Evolutionary conservation across 2,888 invertebrate species (phyloP), one percentile per base, ranked within the genome.

Genomic region (Synergus umbraculus): DNA sequence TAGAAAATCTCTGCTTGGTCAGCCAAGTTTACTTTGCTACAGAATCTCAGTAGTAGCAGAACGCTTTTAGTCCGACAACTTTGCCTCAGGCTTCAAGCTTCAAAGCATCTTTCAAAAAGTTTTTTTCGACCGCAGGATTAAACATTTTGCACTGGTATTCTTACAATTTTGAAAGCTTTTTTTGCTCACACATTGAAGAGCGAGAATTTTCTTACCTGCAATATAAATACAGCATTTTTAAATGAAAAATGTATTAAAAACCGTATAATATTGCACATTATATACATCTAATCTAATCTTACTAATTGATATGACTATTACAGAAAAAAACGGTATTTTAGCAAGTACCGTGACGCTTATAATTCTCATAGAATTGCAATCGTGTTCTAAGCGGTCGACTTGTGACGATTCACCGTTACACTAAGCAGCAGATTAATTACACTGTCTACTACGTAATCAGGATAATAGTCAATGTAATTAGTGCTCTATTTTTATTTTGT

Each of bases 1-100:
- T 67, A 43, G 44, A 67, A 43, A 67, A 43, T 43, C 44, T 1
- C 22, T 2, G 60, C 60, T 29, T 60, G 60, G 60, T 60, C 60
- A 60, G 60, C 10, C 60, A 60, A 60, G 22, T 60, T 60, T 60
- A 22, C 60, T 29, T 22, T 46, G 10, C 41, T 73, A 54, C 54
- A 54, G 37, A 73, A 73, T 73, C 22, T 46, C 54, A 73, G 73
- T 73, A 73, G 73, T 73, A 54, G 49, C 29, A 18, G 73, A 49
- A 49, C 54, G n/a, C 29, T 54, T 73, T 73, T 73, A 73, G 73
- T 73, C 73, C 73, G 73, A 4, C 73, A 54, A 5, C 29, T 73
- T 73, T n/a, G 54, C 49, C 54, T 54, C 41, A 73, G 54, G 41
- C 15, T 37, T 29, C n/a, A 29, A 49, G 69, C 69, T 29, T 37